Evolutionary conservation across 2,113 vertebrate species (phyloP), one percentile per base, ranked within the genome.

Genomic region (Daubentonia madagascariensis): DNA sequence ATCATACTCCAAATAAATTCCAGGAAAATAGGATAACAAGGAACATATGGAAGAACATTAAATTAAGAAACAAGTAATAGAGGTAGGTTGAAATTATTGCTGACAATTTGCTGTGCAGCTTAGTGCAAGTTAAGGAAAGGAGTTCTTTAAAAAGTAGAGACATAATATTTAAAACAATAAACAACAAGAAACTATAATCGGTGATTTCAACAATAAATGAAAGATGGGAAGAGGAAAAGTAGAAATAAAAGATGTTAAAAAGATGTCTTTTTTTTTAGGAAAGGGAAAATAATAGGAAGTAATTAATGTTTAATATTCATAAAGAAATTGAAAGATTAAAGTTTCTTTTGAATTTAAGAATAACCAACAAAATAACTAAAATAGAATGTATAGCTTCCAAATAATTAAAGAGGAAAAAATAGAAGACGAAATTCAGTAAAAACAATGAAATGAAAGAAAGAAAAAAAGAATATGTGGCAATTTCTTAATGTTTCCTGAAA

Each of bases 281-380:
- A 68, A 17, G 3, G 1, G 37, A 84, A 85, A 68, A 68, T 57
- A 59, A 75, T 75, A 76, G 32, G 54, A 81, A 40, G 10, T 54
- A 89, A 73, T 63, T 63, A 72, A 76, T 84, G 57, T 81, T 84
- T n/a, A 84, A 32, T 75, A 84, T 45, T 83, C 57, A 80, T 32
- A 84, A 45, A 25, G 32, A 94, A 70, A 70, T 70, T 48, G 54
- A 32, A 83, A 81, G 43, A 52, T 83, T 89, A 75, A 73, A 67
- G 14, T 95, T 95, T 75, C 54, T 94, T 94, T 50, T 76, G 37
- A 96, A 65, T 81, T 91, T 87, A 68, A 43, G 50, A 91, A 91
- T 87, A 81, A 81, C 16, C 65, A 96, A 63, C 23, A 92, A 94
- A 95, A 89, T 70, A 78, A 78, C 70, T 88, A 84, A 65, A 92